These are phyloP conservation scores for Nomada fabriciana DNA, from an alignment of 2,888 invertebrate genomes.

Conservation along the genomic window DNA sequence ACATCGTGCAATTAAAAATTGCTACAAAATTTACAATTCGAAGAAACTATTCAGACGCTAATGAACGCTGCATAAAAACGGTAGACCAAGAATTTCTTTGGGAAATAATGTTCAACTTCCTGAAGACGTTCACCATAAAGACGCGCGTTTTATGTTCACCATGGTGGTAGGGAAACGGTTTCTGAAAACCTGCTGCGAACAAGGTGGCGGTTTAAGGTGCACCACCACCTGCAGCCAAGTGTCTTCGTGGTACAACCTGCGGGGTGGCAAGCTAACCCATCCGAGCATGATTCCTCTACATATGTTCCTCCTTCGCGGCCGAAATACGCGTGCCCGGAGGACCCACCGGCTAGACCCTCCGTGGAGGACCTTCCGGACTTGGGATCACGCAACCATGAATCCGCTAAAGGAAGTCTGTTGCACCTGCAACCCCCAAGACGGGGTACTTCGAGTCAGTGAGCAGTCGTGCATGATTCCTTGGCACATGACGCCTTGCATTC, in stretches of 20 bases:
- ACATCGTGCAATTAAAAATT: too few relatives aligned
- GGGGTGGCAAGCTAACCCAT: conserved; percentile 75
- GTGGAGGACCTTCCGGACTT: conserved; percentile 70
- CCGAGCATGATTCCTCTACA: conserved; percentile 82
- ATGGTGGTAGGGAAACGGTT: conserved; percentile 38
- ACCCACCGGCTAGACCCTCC: conserved; percentile 57
- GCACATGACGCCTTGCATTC: conserved; percentile 72
- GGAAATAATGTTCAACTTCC: background rate
- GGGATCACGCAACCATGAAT: conserved; percentile 83
- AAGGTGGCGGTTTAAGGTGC: conserved; percentile 72
- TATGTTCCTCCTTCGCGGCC: conserved; percentile 76
- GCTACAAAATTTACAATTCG: too few relatives aligned
- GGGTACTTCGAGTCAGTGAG: conserved; percentile 59
- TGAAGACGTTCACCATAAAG: background rate
- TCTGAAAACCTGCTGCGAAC: conserved; percentile 54
- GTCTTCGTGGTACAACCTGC: conserved; percentile 68
- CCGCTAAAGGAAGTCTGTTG: conserved; percentile 77
- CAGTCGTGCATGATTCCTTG: conserved; percentile 81
- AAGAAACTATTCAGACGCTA: too few relatives aligned
- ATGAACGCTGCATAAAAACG: background rate
- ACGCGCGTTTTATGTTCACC: background rate
- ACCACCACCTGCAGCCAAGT: conserved; percentile 79
- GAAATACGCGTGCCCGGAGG: conserved; percentile 69
- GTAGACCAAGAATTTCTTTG: background rate
- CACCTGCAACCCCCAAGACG: conserved; percentile 84